Conservation (phyloP, 1,140 invertebrate species). For the Magallana gigas region DNA sequence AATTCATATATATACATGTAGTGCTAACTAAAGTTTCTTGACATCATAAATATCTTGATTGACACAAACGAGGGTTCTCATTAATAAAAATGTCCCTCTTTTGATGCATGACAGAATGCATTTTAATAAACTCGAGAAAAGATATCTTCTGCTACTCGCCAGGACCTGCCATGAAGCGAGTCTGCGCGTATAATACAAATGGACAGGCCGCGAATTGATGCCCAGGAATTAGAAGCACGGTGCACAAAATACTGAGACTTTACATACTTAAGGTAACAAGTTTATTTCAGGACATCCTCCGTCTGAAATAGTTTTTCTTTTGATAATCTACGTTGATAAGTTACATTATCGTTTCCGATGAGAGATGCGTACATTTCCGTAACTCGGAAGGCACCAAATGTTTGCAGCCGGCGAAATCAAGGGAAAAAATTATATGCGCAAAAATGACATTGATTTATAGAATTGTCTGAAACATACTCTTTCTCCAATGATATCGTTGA, state of each 20-base stretch:
- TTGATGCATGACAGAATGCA: slow-evolving; percentile 12
- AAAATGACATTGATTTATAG: slow-evolving; percentile 21
- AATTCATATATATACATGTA: too few species aligned
- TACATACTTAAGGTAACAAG: not conserved
- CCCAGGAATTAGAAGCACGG: not conserved
- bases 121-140: slow-evolving; percentile 7
- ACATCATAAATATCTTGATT: slow-evolving; percentile 11
- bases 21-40: not conserved
- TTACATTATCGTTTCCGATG: not conserved
- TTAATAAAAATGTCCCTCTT: slow-evolving; percentile 31
- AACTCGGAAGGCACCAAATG: slow-evolving; percentile 22
- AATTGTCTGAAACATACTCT: slow-evolving; percentile 5
- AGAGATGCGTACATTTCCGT: slow-evolving; percentile 23
- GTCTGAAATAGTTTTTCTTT: slow-evolving; percentile 6
- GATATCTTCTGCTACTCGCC: not conserved
- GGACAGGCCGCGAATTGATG: slow-evolving; percentile 13
- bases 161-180: not conserved
- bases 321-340: slow-evolving; percentile 19
- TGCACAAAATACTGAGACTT: not conserved
- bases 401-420: slow-evolving; percentile 8
- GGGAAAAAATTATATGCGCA: not conserved
- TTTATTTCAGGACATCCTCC: slow-evolving; percentile 15
- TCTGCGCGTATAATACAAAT: not conserved
- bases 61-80: slow-evolving; percentile 20
- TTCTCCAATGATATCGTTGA: not conserved